These are phyloP conservation scores for Eptatretus atami DNA, from an alignment of 2,797 vertebrate genomes.

Conservation along the genomic window DNA sequence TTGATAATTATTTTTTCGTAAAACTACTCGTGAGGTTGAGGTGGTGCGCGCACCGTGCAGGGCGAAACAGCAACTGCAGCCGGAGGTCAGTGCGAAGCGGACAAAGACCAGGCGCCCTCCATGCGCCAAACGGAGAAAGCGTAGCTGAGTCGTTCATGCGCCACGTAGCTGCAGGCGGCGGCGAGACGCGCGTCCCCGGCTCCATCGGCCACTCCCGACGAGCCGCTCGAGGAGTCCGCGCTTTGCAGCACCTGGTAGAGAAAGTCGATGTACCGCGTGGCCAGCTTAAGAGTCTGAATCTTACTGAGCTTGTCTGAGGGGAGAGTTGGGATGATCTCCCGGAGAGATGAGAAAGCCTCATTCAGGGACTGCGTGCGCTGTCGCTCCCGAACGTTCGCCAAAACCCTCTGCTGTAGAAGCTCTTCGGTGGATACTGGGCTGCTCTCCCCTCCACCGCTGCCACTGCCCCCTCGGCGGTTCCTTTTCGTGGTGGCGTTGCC, in stretches of 20 bases:
- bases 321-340: slow-evolving; percentile 54
- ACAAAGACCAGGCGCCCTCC: neutral
- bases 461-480: neutral
- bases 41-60: neutral
- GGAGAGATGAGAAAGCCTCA: slow-evolving; percentile 44
- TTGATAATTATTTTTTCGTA: neutral
- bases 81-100: neutral
- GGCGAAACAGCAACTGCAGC: neutral
- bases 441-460: neutral
- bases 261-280: slow-evolving; percentile 61
- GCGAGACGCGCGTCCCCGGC: neutral
- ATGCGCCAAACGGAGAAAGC: slow-evolving; percentile 4
- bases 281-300: slow-evolving; percentile 61
- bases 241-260: slow-evolving; percentile 58
- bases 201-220: neutral
- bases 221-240: slow-evolving; percentile 16
- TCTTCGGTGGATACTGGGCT: neutral
- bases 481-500: neutral
- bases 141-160: slow-evolving; percentile 2
- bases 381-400: slow-evolving; percentile 48
- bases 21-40: no score
- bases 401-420: slow-evolving; percentile 24
- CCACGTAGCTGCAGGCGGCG: slow-evolving; percentile 5
- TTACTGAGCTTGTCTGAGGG: slow-evolving; percentile 75
- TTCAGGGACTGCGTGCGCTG: slow-evolving; percentile 56